Conservation (phyloP, 2,113 vertebrate species). For the Charina bottae region DNA sequence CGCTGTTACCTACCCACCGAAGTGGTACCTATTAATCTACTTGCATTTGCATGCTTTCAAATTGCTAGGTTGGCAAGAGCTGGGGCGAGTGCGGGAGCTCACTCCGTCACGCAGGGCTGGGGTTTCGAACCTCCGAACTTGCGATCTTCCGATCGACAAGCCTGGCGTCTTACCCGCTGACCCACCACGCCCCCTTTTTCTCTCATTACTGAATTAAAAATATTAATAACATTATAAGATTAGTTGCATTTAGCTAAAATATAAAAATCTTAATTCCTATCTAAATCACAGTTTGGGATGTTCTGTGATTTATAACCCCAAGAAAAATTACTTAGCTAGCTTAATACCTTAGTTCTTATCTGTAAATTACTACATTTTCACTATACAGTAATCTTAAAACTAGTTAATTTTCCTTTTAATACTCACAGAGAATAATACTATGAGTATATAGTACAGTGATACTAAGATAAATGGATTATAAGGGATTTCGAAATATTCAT, state of each 20-base stretch:
- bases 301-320: not conserved
- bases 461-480: not conserved
- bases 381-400: not conserved
- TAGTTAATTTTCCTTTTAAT: not conserved
- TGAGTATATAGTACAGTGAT: not conserved
- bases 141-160: too few relatives aligned
- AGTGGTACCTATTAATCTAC: too few relatives aligned
- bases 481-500: not conserved
- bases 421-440: not conserved
- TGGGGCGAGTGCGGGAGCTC: too few relatives aligned
- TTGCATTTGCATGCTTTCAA: too few relatives aligned
- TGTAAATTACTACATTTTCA: not conserved
- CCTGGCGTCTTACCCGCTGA: too few relatives aligned
- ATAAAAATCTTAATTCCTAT: not conserved
- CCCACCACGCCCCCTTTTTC: too few relatives aligned
- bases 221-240: not conserved
- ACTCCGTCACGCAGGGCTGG: too few relatives aligned
- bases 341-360: not conserved
- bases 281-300: not conserved
- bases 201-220: not conserved
- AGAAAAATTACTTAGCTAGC: not conserved
- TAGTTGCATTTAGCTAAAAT: not conserved
- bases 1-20: too few relatives aligned
- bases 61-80: too few relatives aligned
- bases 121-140: too few relatives aligned